Evolutionary conservation across 2,113 vertebrate species (phyloP).

Genomic region (Phaethon lepturus): DNA sequence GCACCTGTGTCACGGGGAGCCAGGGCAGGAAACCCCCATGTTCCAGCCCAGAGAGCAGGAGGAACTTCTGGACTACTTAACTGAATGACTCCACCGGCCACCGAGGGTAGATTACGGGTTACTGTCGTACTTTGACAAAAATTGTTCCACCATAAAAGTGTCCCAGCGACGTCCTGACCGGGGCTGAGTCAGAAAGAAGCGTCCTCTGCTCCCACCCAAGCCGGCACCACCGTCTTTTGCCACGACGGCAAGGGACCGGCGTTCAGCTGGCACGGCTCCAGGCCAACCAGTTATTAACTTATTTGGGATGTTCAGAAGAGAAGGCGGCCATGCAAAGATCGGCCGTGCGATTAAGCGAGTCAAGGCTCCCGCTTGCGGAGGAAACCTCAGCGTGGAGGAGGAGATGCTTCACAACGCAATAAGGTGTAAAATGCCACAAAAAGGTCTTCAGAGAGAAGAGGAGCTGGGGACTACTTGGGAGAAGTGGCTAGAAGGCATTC

Average conservation of each 20-base stretch:
- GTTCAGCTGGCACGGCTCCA: rapidly evolving
- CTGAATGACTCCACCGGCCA: not conserved
- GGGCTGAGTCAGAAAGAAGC: not conserved
- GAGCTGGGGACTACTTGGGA: not conserved
- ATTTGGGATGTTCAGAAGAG: not conserved
- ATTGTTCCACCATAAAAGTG: not conserved
- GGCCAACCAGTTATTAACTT: rapidly evolving
- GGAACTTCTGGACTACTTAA: not conserved
- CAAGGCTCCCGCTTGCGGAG: not conserved
- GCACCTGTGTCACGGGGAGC: not conserved
- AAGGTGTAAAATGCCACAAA: not conserved
- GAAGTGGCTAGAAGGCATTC: not conserved
- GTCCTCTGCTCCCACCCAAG: not conserved
- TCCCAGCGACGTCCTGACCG: not conserved
- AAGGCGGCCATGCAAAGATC: not conserved
- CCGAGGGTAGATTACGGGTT: rapidly evolving
- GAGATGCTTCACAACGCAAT: not conserved
- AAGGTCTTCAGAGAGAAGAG: not conserved
- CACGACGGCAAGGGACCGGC: not conserved
- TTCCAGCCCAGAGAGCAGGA: not conserved
- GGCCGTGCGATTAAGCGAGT: rapidly evolving
- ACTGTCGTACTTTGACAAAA: rapidly evolving
- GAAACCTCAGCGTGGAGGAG: not conserved
- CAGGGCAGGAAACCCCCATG: not conserved
- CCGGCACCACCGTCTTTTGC: not conserved